phyloP scores from a whole-genome alignment of 1,140 invertebrate genomes.

The Drosophila lacertosa region DNA sequence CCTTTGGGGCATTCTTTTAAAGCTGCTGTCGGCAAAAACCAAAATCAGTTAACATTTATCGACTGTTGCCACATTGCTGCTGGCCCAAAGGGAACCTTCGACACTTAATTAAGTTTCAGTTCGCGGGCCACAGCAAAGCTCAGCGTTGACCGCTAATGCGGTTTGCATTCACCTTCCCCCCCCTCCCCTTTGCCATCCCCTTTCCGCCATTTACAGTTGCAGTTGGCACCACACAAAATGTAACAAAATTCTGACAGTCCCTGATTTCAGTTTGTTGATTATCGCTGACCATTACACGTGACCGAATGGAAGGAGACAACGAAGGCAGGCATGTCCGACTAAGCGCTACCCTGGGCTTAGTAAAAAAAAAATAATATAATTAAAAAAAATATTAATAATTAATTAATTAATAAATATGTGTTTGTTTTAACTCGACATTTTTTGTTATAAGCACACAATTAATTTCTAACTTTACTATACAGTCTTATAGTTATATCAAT shows the following conservation, averaged over 20 bases:
- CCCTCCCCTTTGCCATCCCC: neutral
- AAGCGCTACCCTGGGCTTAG: too few relatives aligned
- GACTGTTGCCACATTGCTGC: conserved; percentile 23
- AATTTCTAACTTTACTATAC: too few relatives aligned
- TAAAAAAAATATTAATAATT: too few relatives aligned
- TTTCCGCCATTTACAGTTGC: neutral
- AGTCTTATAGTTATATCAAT: too few relatives aligned
- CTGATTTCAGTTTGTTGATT: conserved; percentile 68
- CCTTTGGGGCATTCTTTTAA: neutral
- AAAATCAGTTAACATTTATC: conserved; percentile 59
- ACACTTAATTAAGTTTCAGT: conserved; percentile 77
- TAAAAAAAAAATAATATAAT: too few relatives aligned
- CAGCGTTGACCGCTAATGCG: conserved; percentile 60
- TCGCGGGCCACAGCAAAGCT: conserved; percentile 64
- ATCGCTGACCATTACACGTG: conserved; percentile 32
- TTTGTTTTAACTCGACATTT: too few relatives aligned
- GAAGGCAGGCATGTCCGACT: too few relatives aligned
- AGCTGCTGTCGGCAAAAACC: conserved; percentile 44
- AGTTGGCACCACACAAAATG: conserved; percentile 9
- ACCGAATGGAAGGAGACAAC: neutral
- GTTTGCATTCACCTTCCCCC: conserved; percentile 31
- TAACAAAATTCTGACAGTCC: conserved; percentile 45
- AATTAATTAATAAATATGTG: too few relatives aligned
- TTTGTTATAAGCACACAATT: too few relatives aligned
- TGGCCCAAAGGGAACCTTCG: conserved; percentile 21